Evolutionary conservation across 2,888 invertebrate species (phyloP).

Genomic region (Oligia strigilis): DNA sequence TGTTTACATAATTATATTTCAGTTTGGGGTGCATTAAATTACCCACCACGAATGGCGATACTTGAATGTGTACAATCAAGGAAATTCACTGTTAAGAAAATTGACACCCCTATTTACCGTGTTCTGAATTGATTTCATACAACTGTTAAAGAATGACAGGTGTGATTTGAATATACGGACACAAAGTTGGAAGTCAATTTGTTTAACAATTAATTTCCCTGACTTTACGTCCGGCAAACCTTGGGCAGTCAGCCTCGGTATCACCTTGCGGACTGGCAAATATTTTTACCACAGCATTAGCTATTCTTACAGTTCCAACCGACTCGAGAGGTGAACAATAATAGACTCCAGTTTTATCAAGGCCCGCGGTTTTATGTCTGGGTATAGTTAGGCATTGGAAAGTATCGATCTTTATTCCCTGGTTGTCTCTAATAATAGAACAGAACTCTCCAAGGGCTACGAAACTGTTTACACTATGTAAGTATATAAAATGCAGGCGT

Average conservation of each 20-base stretch:
- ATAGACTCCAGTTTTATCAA: conserved; percentile 5
- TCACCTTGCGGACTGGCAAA: neutral
- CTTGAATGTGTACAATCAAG: neutral
- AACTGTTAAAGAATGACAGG: neutral
- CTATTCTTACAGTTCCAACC: neutral
- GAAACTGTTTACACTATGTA: neutral
- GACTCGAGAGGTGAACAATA: neutral
- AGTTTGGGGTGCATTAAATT: neutral
- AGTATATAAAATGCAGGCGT: neutral
- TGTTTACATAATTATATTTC: neutral
- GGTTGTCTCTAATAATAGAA: conserved; percentile 28
- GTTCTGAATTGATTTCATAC: neutral
- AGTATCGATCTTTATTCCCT: conserved; percentile 35
- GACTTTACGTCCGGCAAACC: neutral
- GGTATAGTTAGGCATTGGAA: conserved; percentile 1
- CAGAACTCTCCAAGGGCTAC: conserved; percentile 3
- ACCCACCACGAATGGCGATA: neutral
- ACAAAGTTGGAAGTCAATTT: neutral
- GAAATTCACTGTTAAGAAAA: no score
- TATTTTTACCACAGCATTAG: neutral
- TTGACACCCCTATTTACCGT: neutral
- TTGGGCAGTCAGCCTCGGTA: no score
- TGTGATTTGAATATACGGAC: neutral
- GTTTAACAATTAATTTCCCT: neutral
- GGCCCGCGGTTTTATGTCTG: neutral